Evolutionary conservation across 2,113 vertebrate species (phyloP).

Genomic region (Chrysochloris asiatica): DNA sequence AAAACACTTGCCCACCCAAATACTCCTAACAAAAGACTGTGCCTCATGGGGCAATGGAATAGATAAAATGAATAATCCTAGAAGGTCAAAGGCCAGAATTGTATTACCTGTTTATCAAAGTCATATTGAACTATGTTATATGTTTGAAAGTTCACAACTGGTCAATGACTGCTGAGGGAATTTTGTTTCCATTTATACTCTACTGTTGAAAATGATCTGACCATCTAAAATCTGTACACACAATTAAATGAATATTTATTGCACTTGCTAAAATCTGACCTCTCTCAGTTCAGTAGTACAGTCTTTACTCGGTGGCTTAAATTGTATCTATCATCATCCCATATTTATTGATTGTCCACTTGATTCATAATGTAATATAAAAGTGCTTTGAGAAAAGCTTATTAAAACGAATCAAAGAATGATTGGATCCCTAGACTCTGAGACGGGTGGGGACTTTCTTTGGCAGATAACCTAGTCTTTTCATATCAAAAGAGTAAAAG

Average conservation of each 20-base stretch:
- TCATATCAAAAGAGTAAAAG: neutral
- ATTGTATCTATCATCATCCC: slow-evolving; percentile 26
- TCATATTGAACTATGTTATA: slow-evolving; percentile 11
- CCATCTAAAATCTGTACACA: slow-evolving; percentile 1
- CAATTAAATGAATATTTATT: slow-evolving; percentile 47
- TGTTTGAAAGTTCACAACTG: slow-evolving; percentile 37
- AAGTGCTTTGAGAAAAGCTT: neutral
- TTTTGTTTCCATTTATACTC: slow-evolving; percentile 47
- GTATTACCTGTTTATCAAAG: slow-evolving; percentile 42
- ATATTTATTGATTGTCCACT: slow-evolving; percentile 48
- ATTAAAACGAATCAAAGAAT: slow-evolving; percentile 3
- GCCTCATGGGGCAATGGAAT: neutral
- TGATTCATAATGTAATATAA: slow-evolving; percentile 22
- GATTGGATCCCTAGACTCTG: neutral
- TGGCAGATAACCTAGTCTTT: neutral
- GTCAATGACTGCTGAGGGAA: neutral
- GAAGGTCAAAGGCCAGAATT: slow-evolving; percentile 33
- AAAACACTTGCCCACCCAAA: neutral
- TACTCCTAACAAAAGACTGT: neutral
- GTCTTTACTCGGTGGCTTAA: slow-evolving; percentile 36
- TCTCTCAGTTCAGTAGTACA: neutral
- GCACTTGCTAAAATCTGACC: slow-evolving; percentile 22
- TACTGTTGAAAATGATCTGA: neutral
- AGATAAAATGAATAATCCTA: neutral
- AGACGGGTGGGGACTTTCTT: neutral